phyloP scores from a whole-genome alignment of 2,888 invertebrate genomes.

The Andrena praecox region DNA sequence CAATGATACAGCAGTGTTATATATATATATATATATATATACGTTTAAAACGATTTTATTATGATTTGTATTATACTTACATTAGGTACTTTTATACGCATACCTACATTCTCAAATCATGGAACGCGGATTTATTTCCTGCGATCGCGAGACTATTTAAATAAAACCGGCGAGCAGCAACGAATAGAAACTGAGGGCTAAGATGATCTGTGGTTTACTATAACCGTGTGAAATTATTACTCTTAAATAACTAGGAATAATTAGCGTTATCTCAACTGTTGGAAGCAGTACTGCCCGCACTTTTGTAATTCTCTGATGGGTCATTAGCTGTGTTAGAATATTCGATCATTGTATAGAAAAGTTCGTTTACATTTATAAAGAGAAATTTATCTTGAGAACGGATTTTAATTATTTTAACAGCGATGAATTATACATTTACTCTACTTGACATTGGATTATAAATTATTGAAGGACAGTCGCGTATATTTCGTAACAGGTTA shows the following conservation, averaged over 20 bases:
- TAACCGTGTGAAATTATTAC: conserved; percentile 26
- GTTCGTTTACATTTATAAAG: conserved; percentile 13
- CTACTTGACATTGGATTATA: conserved; percentile 13
- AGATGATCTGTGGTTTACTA: conserved; percentile 27
- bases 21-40: conserved; percentile 45
- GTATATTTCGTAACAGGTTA: conserved; percentile 14
- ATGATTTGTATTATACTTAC: conserved; percentile 58
- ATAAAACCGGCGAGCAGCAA: conserved; percentile 12
- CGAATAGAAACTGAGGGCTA: conserved; percentile 25
- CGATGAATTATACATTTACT: conserved; percentile 31
- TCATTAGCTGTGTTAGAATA: conserved; percentile 15
- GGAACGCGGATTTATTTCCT: conserved; percentile 19
- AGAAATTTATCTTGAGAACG: conserved; percentile 5
- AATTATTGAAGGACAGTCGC: conserved; percentile 21
- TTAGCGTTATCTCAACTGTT: conserved; percentile 4
- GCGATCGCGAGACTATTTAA: conserved; percentile 3
- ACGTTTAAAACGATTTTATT: conserved; percentile 51
- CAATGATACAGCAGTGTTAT: conserved; percentile 50
- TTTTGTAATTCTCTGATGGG: conserved; percentile 12
- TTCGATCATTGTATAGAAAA: conserved; percentile 5
- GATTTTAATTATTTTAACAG: conserved; percentile 27
- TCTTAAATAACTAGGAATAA: conserved; percentile 10
- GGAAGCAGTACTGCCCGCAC: conserved; percentile 3
- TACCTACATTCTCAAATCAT: conserved; percentile 61
- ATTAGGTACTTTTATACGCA: conserved; percentile 59